phyloP scores from a whole-genome alignment of 2,113 vertebrate genomes.

The Salvelinus sp. region DNA sequence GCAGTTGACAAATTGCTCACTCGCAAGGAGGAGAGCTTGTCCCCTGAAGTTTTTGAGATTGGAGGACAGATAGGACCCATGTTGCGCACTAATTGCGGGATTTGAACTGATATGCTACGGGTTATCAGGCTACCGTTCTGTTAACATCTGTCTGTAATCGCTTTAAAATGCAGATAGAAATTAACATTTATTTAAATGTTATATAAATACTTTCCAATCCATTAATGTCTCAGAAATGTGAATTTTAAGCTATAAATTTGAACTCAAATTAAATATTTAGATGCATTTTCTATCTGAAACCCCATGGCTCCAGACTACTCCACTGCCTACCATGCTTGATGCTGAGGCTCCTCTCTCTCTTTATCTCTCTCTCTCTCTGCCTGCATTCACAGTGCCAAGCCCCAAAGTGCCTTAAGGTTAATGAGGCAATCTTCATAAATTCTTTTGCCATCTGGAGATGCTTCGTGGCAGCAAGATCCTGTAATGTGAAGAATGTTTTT shows the following conservation, averaged over 20 bases:
- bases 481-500: slow-evolving; percentile 20
- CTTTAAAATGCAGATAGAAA: too few relatives aligned
- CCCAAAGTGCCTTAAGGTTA: slow-evolving; percentile 48
- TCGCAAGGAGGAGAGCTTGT: not conserved
- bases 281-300: too few relatives aligned
- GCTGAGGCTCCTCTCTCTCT: not conserved
- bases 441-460: slow-evolving; percentile 68
- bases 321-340: not conserved
- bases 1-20: too few relatives aligned
- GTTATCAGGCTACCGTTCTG: not conserved
- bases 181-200: too few relatives aligned
- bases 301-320: too few relatives aligned
- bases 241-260: not conserved
- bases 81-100: not conserved
- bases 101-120: not conserved
- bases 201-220: too few relatives aligned
- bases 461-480: slow-evolving; percentile 41
- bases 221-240: too few relatives aligned
- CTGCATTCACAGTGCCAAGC: slow-evolving; percentile 34
- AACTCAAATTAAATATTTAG: not conserved
- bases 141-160: too few relatives aligned
- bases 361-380: not conserved
- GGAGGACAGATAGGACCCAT: not conserved
- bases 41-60: not conserved
- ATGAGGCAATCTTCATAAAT: slow-evolving; percentile 77